These are phyloP conservation scores for Verasper variegatus DNA, from an alignment of 2,113 vertebrate species.

Conservation along the genomic window DNA sequence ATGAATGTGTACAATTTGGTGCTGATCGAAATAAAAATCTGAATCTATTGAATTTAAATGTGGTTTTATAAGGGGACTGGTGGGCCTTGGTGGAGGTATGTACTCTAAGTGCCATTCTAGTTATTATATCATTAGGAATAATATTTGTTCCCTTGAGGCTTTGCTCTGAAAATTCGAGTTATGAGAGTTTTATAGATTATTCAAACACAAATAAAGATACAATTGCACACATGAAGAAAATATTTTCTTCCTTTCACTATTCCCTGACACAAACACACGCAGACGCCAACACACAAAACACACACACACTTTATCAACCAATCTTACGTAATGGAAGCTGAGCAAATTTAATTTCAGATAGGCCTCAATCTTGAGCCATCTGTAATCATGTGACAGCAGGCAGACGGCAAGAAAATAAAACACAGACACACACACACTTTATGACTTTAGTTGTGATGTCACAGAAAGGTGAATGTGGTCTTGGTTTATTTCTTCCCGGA, in stretches of 20 bases:
- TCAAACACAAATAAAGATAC: background rate
- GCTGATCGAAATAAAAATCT: background rate
- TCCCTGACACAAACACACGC: background rate
- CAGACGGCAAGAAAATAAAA: slow-evolving; percentile 23
- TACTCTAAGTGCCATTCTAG: too few species aligned
- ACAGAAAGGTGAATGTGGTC: slow-evolving; percentile 65
- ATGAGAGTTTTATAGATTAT: background rate
- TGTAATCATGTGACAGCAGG: slow-evolving; percentile 54
- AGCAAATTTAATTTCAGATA: slow-evolving; percentile 66
- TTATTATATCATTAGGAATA: too few species aligned
- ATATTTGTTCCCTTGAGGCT: too few species aligned
- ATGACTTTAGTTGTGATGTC: slow-evolving; percentile 67
- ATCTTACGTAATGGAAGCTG: slow-evolving; percentile 55
- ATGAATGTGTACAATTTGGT: background rate
- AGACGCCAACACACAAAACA: background rate
- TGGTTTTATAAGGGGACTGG: too few species aligned
- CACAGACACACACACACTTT: slow-evolving; percentile 36
- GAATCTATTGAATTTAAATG: background rate
- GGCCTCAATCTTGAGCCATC: slow-evolving; percentile 59
- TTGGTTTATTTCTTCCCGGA: slow-evolving; percentile 6
- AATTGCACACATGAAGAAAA: slow-evolving; percentile 6
- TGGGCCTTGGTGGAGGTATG: too few species aligned
- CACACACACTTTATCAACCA: slow-evolving; percentile 19
- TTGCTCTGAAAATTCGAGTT: background rate
- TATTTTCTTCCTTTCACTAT: slow-evolving; percentile 12